Evolutionary conservation across 2,797 vertebrate genomes (phyloP).

Genomic region (Xerus rutilus): DNA sequence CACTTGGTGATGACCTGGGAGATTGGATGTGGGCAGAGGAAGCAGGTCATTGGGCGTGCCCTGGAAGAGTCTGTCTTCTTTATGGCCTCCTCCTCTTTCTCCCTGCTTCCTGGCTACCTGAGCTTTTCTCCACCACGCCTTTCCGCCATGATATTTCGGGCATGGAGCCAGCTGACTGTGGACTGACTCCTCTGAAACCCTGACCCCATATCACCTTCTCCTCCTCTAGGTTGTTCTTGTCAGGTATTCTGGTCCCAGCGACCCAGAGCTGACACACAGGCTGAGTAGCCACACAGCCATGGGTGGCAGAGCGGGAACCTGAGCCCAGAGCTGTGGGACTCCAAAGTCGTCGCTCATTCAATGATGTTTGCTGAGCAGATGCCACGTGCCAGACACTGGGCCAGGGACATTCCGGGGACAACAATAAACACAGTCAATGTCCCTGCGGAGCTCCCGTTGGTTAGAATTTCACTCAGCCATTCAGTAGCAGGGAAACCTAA

Average conservation of each 20-base stretch:
- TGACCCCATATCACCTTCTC: rapidly evolving
- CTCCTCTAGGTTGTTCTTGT: too few species aligned
- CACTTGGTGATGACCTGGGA: too few species aligned
- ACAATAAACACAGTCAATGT: not conserved
- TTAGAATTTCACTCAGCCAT: not conserved
- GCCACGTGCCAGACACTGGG: not conserved
- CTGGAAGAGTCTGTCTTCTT: too few species aligned
- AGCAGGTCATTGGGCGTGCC: too few species aligned
- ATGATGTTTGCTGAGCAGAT: not conserved
- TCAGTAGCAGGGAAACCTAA: not conserved
- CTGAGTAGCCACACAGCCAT: not conserved
- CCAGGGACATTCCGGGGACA: not conserved
- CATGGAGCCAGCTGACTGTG: too few species aligned
- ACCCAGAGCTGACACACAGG: not conserved
- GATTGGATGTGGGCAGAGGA: too few species aligned
- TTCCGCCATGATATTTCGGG: too few species aligned
- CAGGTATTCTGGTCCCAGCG: too few species aligned
- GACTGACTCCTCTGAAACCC: too few species aligned
- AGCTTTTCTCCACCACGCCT: too few species aligned
- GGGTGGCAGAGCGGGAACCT: not conserved
- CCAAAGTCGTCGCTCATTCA: not conserved
- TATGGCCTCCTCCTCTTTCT: too few species aligned
- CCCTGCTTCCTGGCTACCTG: too few species aligned
- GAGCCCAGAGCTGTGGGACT: not conserved
- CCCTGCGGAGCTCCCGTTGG: not conserved